Evolutionary conservation across 2,888 invertebrate species (phyloP).

Genomic region (Antitype chi): DNA sequence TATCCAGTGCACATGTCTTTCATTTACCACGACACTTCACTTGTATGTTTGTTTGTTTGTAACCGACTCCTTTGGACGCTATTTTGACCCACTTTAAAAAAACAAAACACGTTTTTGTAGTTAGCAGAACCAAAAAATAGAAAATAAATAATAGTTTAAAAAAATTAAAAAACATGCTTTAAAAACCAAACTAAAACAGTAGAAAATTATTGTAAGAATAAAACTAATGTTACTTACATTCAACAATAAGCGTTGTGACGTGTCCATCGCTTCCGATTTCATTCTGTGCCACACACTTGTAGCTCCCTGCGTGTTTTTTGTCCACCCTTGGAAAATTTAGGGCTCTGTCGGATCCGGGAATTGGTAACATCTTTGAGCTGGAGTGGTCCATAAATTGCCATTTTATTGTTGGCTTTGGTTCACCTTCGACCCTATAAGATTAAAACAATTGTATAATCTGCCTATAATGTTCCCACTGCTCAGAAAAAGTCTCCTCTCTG

Average conservation of each 20-base stretch:
- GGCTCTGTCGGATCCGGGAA: conserved; percentile 1
- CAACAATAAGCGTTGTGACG: conserved; percentile 33
- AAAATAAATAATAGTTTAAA: no score
- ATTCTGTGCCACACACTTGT: conserved; percentile 54
- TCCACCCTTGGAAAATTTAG: conserved; percentile 26
- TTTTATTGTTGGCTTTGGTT: conserved; percentile 39
- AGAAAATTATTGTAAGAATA: background rate
- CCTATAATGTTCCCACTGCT: no score
- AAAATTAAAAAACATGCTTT: no score
- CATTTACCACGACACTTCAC: background rate
- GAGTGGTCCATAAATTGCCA: conserved; percentile 38
- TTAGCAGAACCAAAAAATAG: no score
- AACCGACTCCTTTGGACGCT: no score
- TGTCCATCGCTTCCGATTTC: conserved; percentile 24
- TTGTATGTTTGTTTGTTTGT: no score
- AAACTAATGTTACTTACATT: conserved; percentile 30
- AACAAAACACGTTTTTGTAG: no score
- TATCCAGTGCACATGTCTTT: background rate
- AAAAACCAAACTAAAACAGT: no score
- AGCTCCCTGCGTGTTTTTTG: conserved; percentile 36
- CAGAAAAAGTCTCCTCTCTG: no score
- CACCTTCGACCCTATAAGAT: conserved; percentile 42
- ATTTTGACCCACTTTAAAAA: no score
- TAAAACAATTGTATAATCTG: background rate
- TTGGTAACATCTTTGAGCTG: background rate